Percentiles rank a stretch among this genome's conserved stretches.
These are phyloP conservation scores for Menidia beryllina DNA, from an alignment of 2,113 vertebrate genomes.

Conservation along the genomic window DNA sequence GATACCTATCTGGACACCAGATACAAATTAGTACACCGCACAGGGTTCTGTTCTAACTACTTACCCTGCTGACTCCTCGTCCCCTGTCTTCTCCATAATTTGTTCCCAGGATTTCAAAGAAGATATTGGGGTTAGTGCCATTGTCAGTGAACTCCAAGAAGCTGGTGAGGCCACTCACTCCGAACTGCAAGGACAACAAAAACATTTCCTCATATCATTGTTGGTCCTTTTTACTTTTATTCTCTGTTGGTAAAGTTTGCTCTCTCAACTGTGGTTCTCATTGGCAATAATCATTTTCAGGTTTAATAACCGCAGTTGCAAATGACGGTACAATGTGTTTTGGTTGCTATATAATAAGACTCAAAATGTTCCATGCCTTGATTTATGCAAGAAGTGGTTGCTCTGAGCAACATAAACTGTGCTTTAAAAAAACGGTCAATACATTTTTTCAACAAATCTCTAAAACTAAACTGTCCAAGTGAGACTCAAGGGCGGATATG, in stretches of 20 bases:
- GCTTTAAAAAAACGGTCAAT: conserved; percentile 25
- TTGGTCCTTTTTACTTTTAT: not conserved
- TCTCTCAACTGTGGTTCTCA: not conserved
- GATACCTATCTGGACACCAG: no score
- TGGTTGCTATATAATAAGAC: no score
- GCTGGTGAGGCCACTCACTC: conserved; percentile 92
- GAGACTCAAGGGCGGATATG: conserved; percentile 1
- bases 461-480: conserved; percentile 6
- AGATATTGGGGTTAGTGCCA: conserved; percentile 95
- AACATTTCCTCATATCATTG: not conserved
- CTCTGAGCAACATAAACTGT: not conserved
- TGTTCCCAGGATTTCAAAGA: conserved; percentile 98
- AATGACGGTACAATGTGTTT: no score
- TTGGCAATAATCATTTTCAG: no score
- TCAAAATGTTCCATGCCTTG: no score
- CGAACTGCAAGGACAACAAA: conserved; percentile 82
- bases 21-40: not conserved
- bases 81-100: conserved; percentile 97
- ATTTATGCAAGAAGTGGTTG: no score
- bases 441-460: conserved; percentile 19
- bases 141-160: conserved; percentile 95
- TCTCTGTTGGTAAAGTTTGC: not conserved
- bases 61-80: conserved; percentile 94
- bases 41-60: conserved; percentile 52
- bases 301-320: no score